A percentile compares a stretch with the other conserved stretches of the same genome.
phyloP scores from a whole-genome alignment of 2,888 invertebrate genomes.

The Brenthis daphne region DNA sequence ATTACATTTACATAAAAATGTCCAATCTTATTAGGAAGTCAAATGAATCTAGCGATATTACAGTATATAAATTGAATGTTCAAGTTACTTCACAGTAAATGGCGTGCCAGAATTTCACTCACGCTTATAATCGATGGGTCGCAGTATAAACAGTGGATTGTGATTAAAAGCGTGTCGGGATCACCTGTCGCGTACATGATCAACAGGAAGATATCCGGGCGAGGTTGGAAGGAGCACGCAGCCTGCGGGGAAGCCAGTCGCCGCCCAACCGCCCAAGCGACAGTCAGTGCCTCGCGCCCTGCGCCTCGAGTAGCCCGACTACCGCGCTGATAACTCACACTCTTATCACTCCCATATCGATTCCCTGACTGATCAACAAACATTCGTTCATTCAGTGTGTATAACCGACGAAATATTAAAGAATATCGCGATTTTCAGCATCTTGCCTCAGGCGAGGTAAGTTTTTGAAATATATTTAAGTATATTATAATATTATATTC shows the following conservation, averaged over 20 bases:
- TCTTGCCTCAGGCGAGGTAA: constrained; percentile 62
- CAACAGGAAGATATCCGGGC: constrained; percentile 76
- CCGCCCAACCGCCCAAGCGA: constrained; percentile 77
- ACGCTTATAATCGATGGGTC: constrained; percentile 27
- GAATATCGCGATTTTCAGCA: background rate
- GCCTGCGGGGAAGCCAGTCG: constrained; percentile 66
- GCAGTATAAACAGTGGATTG: constrained; percentile 33
- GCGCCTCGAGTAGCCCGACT: constrained; percentile 48
- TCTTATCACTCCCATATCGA: constrained; percentile 42
- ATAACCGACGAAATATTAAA: background rate
- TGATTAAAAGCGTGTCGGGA: constrained; percentile 45
- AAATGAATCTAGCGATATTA: no score
- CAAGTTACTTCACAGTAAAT: background rate
- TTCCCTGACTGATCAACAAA: constrained; percentile 27
- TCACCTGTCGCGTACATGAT: constrained; percentile 79
- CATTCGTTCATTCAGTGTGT: constrained; percentile 17
- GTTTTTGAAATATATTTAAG: constrained; percentile 50
- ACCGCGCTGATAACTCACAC: constrained; percentile 49
- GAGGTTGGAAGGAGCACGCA: constrained; percentile 61
- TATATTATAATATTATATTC: constrained; percentile 25
- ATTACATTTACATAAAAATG: no score
- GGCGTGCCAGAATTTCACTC: background rate
- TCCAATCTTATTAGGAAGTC: no score
- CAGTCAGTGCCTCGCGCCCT: constrained; percentile 53
- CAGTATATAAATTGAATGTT: no score